A percentile compares a stretch with the other conserved stretches of the same genome.
Conservation (phyloP, 2,888 invertebrate genomes). For the Chouioia cunea region DNA sequence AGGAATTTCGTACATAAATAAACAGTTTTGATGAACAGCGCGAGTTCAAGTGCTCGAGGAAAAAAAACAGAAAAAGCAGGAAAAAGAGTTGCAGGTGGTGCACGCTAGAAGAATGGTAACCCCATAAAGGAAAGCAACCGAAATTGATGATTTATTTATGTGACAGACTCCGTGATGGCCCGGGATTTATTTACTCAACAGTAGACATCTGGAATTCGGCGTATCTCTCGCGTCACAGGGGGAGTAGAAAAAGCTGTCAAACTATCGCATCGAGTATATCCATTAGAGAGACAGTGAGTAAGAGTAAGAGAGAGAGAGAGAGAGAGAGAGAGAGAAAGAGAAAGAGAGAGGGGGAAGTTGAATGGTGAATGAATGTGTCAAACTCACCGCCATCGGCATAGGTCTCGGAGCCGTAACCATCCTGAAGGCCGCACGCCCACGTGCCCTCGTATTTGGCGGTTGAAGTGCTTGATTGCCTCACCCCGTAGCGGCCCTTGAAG, state of each 20-base stretch:
- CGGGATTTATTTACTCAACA: too few relatives aligned
- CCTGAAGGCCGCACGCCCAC: conserved; percentile 98
- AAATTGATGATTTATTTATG: conserved; percentile 26
- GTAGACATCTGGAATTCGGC: too few relatives aligned
- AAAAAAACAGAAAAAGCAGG: too few relatives aligned
- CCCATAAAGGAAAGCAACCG: too few relatives aligned
- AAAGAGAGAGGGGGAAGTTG: neutral
- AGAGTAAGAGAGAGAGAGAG: conserved; percentile 1
- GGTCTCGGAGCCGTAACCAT: conserved; percentile 99
- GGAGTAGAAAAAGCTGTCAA: too few relatives aligned
- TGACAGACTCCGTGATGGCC: neutral
- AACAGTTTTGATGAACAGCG: too few relatives aligned
- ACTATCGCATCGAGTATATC: too few relatives aligned
- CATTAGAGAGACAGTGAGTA: neutral
- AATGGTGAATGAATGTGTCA: neutral
- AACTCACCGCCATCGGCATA: conserved; percentile 99
- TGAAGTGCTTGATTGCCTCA: conserved; percentile 94
- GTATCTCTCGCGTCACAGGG: too few relatives aligned
- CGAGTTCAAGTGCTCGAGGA: too few relatives aligned
- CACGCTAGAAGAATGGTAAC: too few relatives aligned
- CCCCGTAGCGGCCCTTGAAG: conserved; percentile 98
- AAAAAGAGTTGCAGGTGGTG: too few relatives aligned
- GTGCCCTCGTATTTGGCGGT: conserved; percentile 98
- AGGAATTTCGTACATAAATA: too few relatives aligned
- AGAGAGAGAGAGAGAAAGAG: conserved; percentile 1